A percentile compares a stretch with the other conserved stretches of the same genome.
These are phyloP conservation scores for Acanthacorydalis orientalis DNA, from an alignment of 2,888 invertebrate genomes.

Conservation along the genomic window DNA sequence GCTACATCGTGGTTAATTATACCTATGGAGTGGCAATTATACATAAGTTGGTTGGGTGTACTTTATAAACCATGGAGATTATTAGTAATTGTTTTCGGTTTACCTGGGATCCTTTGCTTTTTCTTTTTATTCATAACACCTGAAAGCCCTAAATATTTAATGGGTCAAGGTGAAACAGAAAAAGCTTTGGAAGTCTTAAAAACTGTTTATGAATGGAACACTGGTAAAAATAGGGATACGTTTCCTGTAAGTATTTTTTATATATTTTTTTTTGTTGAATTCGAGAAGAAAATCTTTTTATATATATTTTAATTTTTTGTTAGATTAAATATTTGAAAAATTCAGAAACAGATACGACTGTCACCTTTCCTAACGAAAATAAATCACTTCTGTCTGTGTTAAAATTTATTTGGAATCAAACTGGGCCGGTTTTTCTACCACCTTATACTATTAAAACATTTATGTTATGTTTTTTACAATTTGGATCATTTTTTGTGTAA, in stretches of 20 bases:
- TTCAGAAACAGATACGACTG: background rate
- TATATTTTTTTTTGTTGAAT: too few species aligned
- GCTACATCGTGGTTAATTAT: constrained; percentile 22
- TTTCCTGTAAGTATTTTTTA: constrained; percentile 17
- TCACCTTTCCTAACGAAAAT: background rate
- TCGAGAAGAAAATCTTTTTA: background rate
- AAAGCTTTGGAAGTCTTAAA: constrained; percentile 20
- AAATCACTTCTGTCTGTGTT: constrained; percentile 10
- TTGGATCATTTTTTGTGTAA: constrained; percentile 25
- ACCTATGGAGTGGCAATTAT: constrained; percentile 22
- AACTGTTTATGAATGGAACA: constrained; percentile 21
- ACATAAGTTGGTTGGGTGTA: constrained; percentile 29
- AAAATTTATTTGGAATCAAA: constrained; percentile 23
- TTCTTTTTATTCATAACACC: constrained; percentile 19
- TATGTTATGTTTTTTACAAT: constrained; percentile 24
- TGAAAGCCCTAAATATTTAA: constrained; percentile 26
- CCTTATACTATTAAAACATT: constrained; percentile 20
- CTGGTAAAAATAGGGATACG: constrained; percentile 16
- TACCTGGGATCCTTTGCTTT: constrained; percentile 21
- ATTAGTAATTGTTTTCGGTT: constrained; percentile 20
- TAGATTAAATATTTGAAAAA: background rate
- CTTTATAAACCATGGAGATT: constrained; percentile 23
- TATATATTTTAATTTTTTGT: background rate
- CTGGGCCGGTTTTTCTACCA: constrained; percentile 20
- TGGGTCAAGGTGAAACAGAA: constrained; percentile 18